Base-by-base conservation (phyloP, 2,797 vertebrate genomes). In the Streptopelia turtur region DNA sequence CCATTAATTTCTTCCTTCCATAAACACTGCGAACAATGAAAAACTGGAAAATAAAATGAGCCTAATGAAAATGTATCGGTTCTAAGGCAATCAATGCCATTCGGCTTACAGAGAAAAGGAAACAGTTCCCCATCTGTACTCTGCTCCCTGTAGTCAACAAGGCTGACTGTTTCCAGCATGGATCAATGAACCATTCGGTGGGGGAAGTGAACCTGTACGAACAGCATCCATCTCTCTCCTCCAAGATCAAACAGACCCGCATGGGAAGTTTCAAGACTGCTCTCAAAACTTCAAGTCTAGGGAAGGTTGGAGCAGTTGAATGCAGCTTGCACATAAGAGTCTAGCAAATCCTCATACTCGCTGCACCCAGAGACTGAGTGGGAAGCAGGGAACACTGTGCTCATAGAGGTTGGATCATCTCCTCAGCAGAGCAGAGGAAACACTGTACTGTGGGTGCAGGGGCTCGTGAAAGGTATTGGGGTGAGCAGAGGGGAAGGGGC, bases 51-150 rank as follows among this genome's bases (percentile, higher is more conserved):
- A 91, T 84, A 76, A 94, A 89, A 91, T 68, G 59, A 88, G 82
- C 71, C 24, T 92, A 95, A 96, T 95, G 96, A 96, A 96, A 96
- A 96, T 79, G 66, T 68, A 75, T 91, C 57, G 50, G 53, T 95
- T 91, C 96, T 93, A 77, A 76, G 78, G 77, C 83, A 92, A 95
- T 95, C 94, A 60, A 81, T 97, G 92, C 69, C 66, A 75, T 85
- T 91, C 11, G 4, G 71, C 71, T 93, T 47, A 43, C 16, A 3
- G 60, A 82, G 63, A n/a, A 83, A 94, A 91, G 33, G 57, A 96
- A 93, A 68, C 20, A n/a, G 61, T 59, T 92, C 91, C 70, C 87
- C 21, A 30, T 65, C 93, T 91, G 77, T 65, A 71, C 68, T 57
- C 41, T 43, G 68, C 50, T 91, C 87, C 50, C 89, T 47, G 24